Evolutionary conservation across 2,797 vertebrate genomes (phyloP).

Genomic region (Sebastes ruberrimus): DNA sequence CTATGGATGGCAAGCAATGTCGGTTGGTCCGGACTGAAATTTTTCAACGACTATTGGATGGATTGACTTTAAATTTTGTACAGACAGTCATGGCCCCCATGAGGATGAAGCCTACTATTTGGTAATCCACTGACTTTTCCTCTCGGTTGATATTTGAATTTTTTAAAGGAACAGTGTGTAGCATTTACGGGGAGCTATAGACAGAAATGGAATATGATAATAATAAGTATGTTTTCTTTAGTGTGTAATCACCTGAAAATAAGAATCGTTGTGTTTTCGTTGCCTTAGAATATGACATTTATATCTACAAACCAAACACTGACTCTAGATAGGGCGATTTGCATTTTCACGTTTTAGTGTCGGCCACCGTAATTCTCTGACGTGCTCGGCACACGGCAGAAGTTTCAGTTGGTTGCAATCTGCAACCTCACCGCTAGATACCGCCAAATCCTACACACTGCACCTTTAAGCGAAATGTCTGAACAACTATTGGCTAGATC

Average conservation of each 20-base stretch:
- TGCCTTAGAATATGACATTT: too few species aligned
- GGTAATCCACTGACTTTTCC: too few species aligned
- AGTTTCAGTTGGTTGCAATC: too few species aligned
- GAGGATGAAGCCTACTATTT: background rate
- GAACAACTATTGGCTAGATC: background rate
- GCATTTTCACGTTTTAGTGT: too few species aligned
- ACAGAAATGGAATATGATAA: too few species aligned
- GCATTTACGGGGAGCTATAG: accelerated
- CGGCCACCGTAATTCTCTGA: too few species aligned
- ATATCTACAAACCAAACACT: background rate
- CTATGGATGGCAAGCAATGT: background rate
- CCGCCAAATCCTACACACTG: background rate
- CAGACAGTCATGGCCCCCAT: background rate
- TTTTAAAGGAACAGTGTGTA: background rate
- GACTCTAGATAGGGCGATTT: background rate
- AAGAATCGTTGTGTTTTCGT: accelerated
- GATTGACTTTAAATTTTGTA: background rate
- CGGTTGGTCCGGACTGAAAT: background rate
- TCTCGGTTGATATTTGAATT: background rate
- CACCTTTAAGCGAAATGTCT: background rate
- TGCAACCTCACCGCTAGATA: too few species aligned
- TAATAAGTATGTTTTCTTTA: too few species aligned
- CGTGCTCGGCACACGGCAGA: too few species aligned
- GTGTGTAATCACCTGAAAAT: too few species aligned
- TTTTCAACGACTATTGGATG: background rate